These are phyloP conservation scores for Trachelus stipa DNA, from an alignment of 2,888 invertebrate genomes.

Conservation along the genomic window DNA sequence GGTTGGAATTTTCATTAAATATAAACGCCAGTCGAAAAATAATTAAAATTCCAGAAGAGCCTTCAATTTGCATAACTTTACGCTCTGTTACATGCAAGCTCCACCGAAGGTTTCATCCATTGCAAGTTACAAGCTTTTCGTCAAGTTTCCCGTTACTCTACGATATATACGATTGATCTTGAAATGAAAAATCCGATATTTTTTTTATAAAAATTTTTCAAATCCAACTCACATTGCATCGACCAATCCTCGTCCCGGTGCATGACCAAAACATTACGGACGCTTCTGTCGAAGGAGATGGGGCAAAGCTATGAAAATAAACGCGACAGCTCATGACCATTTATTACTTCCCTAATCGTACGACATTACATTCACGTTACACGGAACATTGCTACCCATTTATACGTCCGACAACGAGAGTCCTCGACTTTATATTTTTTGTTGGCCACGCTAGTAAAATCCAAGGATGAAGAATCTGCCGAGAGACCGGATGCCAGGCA, in stretches of 20 bases:
- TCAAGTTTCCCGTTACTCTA: background rate
- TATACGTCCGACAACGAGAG: background rate
- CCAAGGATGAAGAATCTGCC: background rate
- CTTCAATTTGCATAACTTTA: constrained; percentile 49
- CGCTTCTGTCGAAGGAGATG: background rate
- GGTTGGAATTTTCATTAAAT: constrained; percentile 43
- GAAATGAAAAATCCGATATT: background rate
- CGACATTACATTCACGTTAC: background rate
- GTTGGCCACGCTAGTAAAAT: background rate
- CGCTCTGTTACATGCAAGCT: constrained; percentile 16
- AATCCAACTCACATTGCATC: background rate
- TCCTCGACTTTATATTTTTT: background rate
- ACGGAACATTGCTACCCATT: background rate
- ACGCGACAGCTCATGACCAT: background rate
- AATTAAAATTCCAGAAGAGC: constrained; percentile 42
- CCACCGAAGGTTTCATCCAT: background rate
- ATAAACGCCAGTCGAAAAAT: constrained; percentile 39
- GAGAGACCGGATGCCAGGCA: background rate
- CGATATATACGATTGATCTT: background rate
- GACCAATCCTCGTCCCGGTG: background rate
- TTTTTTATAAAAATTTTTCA: background rate
- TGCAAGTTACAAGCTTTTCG: background rate
- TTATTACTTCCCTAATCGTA: background rate
- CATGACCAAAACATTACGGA: background rate
- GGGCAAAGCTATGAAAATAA: background rate